Base-by-base conservation (phyloP, 1,140 invertebrate species). In the Dreissena polymorpha region DNA sequence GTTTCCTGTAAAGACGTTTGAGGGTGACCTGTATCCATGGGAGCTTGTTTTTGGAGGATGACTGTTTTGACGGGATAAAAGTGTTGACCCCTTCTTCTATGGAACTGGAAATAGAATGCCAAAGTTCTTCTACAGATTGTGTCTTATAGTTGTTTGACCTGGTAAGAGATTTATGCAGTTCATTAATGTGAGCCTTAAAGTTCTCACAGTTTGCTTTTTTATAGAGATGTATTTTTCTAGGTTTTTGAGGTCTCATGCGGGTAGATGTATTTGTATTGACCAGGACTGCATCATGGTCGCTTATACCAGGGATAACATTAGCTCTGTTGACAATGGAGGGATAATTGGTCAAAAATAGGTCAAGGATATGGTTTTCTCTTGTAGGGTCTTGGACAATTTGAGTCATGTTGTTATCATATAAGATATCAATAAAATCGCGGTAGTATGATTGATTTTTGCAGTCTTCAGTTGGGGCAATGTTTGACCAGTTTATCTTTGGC, bases 401-500 rank as follows among this genome's bases (percentile, higher is more conserved):
- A 10, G 72, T 75, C 14, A 75, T 10, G 60, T 75, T 75, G 29
- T 75, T 63, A 39, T 60, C 72, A 63, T 63, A 16, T 55, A 75
- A 12, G 25, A 25, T 75, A 10, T 73, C 25, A 57, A 73, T 51
- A 57, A 73, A 55, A 10, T 73, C 27, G 3, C 71, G 16, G 51
- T 73, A 55, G 71, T 73, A 53, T 2, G 50, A 25, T 16, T n/a
- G 39, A 55, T 55, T 10, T 73, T 70, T 75, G 55, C 72, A 63
- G 60, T 75, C 72, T 2, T 53, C 53, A 16, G 72, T 29, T 27
- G 72, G 72, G 49, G 53, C 21, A 57, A 75, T 60, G 29, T 57
- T 63, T 57, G 53, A 60, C 72, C 53, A 75, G 27, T 76, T 63
- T 16, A 65, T 27, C 25, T 76, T 65, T 76, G 74, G 74, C 29